These are phyloP conservation scores for Lagocephalus sceleratus DNA, from an alignment of 2,797 vertebrate species.

Conservation along the genomic window DNA sequence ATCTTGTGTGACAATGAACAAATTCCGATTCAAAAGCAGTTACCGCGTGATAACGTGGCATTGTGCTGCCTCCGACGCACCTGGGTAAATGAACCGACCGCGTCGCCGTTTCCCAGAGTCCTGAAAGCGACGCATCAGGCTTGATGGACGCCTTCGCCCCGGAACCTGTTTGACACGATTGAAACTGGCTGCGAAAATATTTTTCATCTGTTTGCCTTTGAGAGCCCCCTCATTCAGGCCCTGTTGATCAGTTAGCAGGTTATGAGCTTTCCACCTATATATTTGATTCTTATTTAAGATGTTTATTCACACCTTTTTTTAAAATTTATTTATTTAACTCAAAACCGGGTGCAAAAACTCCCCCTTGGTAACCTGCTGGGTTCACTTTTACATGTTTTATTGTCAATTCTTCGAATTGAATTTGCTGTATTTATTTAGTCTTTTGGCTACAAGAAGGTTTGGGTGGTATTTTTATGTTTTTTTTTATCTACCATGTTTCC, in stretches of 20 bases:
- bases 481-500: conserved; percentile 2
- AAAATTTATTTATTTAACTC: no score
- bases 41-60: conserved; percentile 64
- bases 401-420: background rate
- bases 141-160: conserved; percentile 10
- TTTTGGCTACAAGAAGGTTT: no score
- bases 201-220: background rate
- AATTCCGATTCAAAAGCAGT: conserved; percentile 74
- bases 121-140: conserved; percentile 40
- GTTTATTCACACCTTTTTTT: no score
- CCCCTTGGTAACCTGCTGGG: background rate
- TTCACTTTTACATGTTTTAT: background rate
- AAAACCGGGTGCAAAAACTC: no score
- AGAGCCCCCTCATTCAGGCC: no score
- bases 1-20: conserved; percentile 78
- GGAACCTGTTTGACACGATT: conserved; percentile 32
- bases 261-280: no score
- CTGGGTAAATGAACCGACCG: conserved; percentile 68
- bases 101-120: conserved; percentile 45
- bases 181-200: conserved; percentile 12
- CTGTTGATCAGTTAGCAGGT: no score
- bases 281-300: no score
- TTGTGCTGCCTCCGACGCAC: conserved; percentile 65
- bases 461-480: no score
- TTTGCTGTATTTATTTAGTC: no score